A percentile compares a stretch with the other conserved stretches of the same genome.
These are phyloP conservation scores for Acanthaster planci DNA, from an alignment of 35 echinoderm and acorn worm genomes.

Conservation along the genomic window DNA sequence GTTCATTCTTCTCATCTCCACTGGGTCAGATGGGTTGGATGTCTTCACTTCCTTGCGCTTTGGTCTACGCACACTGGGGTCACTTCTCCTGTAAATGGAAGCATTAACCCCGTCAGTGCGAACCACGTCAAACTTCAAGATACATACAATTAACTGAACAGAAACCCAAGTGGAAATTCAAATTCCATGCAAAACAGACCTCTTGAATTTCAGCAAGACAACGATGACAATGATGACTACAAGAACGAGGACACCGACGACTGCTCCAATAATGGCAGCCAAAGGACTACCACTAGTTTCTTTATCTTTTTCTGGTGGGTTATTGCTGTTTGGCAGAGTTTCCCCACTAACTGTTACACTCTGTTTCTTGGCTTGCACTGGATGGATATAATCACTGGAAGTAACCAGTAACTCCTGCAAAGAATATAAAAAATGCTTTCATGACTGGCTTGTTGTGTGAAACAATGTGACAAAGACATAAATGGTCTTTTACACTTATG, in stretches of 20 bases:
- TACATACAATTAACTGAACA: background rate
- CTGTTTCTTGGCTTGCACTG: slow-evolving; percentile 42
- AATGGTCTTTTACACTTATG: too few species aligned
- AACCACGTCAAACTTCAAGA: background rate
- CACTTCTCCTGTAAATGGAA: slow-evolving; percentile 11
- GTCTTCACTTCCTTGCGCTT: slow-evolving; percentile 64
- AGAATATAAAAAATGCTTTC: background rate
- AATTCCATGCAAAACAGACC: slow-evolving; percentile 40
- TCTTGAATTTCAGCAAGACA: slow-evolving; percentile 34
- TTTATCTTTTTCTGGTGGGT: background rate
- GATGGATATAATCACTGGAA: slow-evolving; percentile 45
- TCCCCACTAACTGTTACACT: too few species aligned
- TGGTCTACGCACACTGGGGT: background rate
- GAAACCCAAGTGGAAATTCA: background rate
- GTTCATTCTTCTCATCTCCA: slow-evolving; percentile 94
- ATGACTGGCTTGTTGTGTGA: background rate
- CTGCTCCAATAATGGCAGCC: slow-evolving; percentile 35
- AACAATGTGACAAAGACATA: too few species aligned
- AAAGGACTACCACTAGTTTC: background rate
- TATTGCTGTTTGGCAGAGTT: too few species aligned
- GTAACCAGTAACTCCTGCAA: slow-evolving; percentile 48
- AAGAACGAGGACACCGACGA: slow-evolving; percentile 39
- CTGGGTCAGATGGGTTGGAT: slow-evolving; percentile 88
- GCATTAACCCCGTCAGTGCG: background rate
- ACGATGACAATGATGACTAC: slow-evolving; percentile 60